Evolutionary conservation across 2,113 vertebrate species (phyloP), one percentile per base, ranked within the genome.

Genomic region (Physeter macrocephalus): DNA sequence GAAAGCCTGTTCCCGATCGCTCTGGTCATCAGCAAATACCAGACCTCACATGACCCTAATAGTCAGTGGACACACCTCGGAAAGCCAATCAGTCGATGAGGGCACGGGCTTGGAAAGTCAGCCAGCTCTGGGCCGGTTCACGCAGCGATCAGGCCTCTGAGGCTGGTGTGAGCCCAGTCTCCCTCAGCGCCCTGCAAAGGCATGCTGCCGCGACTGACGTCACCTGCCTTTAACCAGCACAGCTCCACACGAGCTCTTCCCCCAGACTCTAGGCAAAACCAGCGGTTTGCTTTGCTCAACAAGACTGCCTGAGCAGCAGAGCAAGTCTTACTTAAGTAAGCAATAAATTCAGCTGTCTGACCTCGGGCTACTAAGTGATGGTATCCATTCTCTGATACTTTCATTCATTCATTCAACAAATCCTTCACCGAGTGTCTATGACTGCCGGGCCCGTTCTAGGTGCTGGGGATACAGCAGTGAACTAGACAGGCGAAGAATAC

Each of bases 151-250:
- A 12, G 77, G 21, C 62, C 21, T 20, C 82, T 3, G 4, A 81
- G 72, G 11, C 34, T 12, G 69, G 61, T 1, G 59, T 2, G 20
- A 25, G 3, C 36, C 67, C 69, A 0, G 0, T 36, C 8, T 1
- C 3, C 59, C 72, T 5, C 6, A 11, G 74, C 2, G 6, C 25
- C 43, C n/a, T 1, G 17, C 52, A 52, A 13, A 5, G 71, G 49
- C 21, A 0, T 1, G 31, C 71, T 12, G 8, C 46, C 2, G 6
- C 17, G 14, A 21, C 3, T 0, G 20, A n/a, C 10, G 0, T 3
- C 34, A 7, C 8, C 39, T 23, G n/a, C 27, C 41, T n/a, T 41
- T 17, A 3, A 25, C 62, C 61, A 13, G 3, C 14, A 36, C 12
- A 5, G 2, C 78, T 66, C 52, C 7, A 0, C 10, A 41, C 6